Conservation (phyloP, 2,113 vertebrate species). For the Cyprinodon variegatus region DNA sequence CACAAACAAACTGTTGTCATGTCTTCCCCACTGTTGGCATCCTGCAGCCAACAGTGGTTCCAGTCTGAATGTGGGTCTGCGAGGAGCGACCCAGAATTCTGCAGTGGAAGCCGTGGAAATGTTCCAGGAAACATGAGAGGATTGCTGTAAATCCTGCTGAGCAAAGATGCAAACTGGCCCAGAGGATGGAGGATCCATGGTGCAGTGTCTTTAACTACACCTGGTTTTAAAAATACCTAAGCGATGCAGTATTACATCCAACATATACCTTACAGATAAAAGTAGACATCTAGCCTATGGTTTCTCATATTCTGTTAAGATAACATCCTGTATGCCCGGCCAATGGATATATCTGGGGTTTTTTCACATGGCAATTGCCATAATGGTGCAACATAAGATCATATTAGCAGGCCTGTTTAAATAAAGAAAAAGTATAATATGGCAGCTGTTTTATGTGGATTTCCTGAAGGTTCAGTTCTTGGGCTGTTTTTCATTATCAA, state of each 20-base stretch:
- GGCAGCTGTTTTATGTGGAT: no score
- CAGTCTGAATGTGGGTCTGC: neutral
- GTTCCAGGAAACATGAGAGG: neutral
- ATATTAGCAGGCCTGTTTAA: no score
- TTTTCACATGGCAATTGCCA: no score
- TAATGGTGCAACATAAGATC: no score
- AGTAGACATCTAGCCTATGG: neutral
- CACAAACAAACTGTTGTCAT: neutral
- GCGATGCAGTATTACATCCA: neutral
- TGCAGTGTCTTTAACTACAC: neutral
- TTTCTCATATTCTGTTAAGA: no score
- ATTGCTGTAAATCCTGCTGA: neutral
- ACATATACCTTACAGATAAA: neutral
- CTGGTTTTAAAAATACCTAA: neutral
- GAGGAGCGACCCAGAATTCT: neutral
- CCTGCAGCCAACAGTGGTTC: neutral
- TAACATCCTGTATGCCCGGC: no score
- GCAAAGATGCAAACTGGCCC: rapidly evolving
- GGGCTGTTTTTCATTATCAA: no score
- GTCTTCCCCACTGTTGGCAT: neutral
- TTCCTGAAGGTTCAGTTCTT: no score
- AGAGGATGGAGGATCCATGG: neutral
- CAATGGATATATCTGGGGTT: no score
- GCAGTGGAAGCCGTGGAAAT: neutral
- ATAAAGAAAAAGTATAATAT: no score